Evolutionary conservation across 1,140 invertebrate species (phyloP), one percentile per base, ranked within the genome.

Genomic region (Odontomachus brunneus): DNA sequence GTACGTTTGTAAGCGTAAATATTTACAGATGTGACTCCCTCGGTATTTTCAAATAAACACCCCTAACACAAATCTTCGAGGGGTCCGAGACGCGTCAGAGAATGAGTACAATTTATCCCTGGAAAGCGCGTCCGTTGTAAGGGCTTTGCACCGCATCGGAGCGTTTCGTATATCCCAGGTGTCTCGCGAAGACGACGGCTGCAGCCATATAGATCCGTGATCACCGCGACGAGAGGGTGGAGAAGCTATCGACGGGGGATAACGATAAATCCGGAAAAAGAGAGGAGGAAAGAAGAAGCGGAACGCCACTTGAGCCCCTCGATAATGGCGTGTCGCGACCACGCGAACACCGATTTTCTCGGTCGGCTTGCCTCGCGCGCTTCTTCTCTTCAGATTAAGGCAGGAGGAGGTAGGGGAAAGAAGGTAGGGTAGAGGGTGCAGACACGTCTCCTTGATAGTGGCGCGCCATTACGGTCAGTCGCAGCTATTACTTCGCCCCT

Each of bases 321-420:
- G 60, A 66, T 83, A 83, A 83, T 83, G 59, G 81, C 62, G 33
- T 78, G 81, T 83, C 81, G 81, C 81, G 73, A 83, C 49, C 81
- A 83, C 33, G 73, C 38, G 73, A 78, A 78, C 60, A 55, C 17
- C 72, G 33, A 83, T 83, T 69, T 44, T 66, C 60, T 59, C 69
- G 26, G 4, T 48, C 48, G 15, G 22, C 49, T 55, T 57, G 71
- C n/a, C 33, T 66, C 49, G 22, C 38, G 38, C 48, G 78, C 15
- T 22, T 53, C 29, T 29, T 57, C 19, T 26, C 24, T 26, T 67
- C 9, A 5, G 9, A 9, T 11, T 44, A 44, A 44, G 9, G 38
- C 0, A 44, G 38, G 38, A 11, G 38, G 38, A 44, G 3, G 38
- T 0, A 11, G 38, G 15, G 44, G 22, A 48, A 12, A 48, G 9